Base-by-base conservation (phyloP, 2,888 invertebrate genomes). In the Rhimphoctona megacephalus region DNA sequence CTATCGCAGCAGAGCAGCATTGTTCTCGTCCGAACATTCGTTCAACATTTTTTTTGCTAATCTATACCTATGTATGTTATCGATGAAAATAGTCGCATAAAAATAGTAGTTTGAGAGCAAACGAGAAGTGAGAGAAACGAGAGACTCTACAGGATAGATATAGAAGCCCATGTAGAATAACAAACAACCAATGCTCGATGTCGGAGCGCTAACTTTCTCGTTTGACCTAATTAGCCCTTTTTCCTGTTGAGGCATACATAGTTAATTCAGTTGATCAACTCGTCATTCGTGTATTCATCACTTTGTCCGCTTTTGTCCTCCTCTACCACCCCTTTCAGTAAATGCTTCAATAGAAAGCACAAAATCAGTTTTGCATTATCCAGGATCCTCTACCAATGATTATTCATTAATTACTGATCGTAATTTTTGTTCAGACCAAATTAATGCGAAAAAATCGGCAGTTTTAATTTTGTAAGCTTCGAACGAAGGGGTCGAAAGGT, bases 11-110 rank as follows among this genome's bases (percentile, higher is more conserved):
- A 43, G 77, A 66, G 77, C 66, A 72, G 85, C 85, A 85, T 85
- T 85, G 76, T 85, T 85, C 85, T 85, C 81, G 72, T 78, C 11
- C 70, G 33, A 70, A 46, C 76, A 61, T 69, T 66, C 73, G 72
- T 61, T 52, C 77, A 79, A 64, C 77, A 39, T 22, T 39, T 9
- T 11, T n/a, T 54, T 43, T 3, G 19, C 0, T 0, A 30, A 33
- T 54, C 22, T 36, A 72, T 19, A 54, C 11, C 30, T 72, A 22
- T 72, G 52, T 36, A 52, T 39, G 25, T 36, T 3, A 52, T 43
- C 17, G 61, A 61, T 61, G 61, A 17, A 61, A 61, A 61, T 61
- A 61, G 61, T 61, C 17, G 61, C 61, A 61, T 30, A 57, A 57
- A 57, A 57, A 57, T 57, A 57, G 57, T 57, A 14, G 57, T 14